phyloP scores from a whole-genome alignment of 2,797 vertebrate genomes.

The Melanotaenia trifasciata region DNA sequence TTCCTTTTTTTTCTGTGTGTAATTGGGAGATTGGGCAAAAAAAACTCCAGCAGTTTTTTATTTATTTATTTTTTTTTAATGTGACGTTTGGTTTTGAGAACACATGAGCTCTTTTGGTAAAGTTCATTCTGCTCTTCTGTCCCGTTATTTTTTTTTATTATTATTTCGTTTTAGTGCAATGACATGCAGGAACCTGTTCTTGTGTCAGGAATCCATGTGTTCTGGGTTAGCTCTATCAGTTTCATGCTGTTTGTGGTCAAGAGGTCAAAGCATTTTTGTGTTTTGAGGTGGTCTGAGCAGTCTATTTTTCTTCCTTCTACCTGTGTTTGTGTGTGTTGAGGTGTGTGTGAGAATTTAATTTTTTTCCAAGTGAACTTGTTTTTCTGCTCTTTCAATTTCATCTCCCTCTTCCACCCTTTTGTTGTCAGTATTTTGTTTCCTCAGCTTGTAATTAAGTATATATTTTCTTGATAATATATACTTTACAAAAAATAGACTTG shows the following conservation, averaged over 20 bases:
- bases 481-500: slow-evolving; percentile 86
- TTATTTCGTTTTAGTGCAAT: slow-evolving; percentile 58
- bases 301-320: slow-evolving; percentile 34
- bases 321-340: slow-evolving; percentile 65
- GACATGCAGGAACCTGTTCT: slow-evolving; percentile 61
- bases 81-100: slow-evolving; percentile 38
- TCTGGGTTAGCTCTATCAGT: slow-evolving; percentile 51
- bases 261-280: slow-evolving; percentile 71
- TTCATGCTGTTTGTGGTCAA: slow-evolving; percentile 72
- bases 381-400: slow-evolving; percentile 67
- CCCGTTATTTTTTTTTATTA: neutral
- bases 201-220: slow-evolving; percentile 62
- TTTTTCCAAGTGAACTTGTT: slow-evolving; percentile 29
- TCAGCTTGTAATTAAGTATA: slow-evolving; percentile 81
- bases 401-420: slow-evolving; percentile 61
- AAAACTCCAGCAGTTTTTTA: slow-evolving; percentile 14
- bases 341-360: slow-evolving; percentile 51
- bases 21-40: neutral
- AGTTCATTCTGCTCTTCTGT: slow-evolving; percentile 79
- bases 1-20: neutral
- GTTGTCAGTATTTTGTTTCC: slow-evolving; percentile 77
- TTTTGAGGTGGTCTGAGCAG: slow-evolving; percentile 73
- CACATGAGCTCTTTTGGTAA: slow-evolving; percentile 74
- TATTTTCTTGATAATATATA: slow-evolving; percentile 86
- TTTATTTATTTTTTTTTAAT: neutral